Conservation (phyloP, 1,140 invertebrate genomes). For the Catajapyx aquilonaris region DNA sequence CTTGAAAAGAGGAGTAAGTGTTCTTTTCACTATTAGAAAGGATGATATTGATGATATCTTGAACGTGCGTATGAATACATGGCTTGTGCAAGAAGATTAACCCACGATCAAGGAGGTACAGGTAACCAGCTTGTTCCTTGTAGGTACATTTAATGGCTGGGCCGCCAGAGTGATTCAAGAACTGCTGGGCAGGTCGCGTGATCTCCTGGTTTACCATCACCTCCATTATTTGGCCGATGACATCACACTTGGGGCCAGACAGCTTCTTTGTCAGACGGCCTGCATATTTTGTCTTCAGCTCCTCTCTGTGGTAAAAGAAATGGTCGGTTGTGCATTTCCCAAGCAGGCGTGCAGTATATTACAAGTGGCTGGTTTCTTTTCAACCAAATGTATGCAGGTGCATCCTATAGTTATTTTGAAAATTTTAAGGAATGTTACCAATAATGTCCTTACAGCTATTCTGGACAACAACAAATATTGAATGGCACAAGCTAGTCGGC, state of each 20-base stretch:
- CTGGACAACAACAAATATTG: too few relatives aligned
- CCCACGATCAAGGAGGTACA: constrained; percentile 96
- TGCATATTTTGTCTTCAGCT: constrained; percentile 85
- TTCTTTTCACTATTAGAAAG: constrained; percentile 91
- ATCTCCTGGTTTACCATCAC: constrained; percentile 84
- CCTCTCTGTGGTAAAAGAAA: constrained; percentile 40
- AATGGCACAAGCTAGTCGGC: too few relatives aligned
- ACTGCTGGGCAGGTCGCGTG: constrained; percentile 80
- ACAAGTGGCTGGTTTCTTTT: too few relatives aligned
- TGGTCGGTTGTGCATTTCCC: too few relatives aligned
- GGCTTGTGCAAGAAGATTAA: constrained; percentile 99
- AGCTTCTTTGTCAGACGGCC: constrained; percentile 80
- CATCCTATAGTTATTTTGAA: too few relatives aligned
- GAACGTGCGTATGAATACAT: constrained; percentile 91
- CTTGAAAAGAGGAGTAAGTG: constrained; percentile 89
- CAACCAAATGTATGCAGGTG: too few relatives aligned
- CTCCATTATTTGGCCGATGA: constrained; percentile 90
- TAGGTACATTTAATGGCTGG: constrained; percentile 89
- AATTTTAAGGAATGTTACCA: too few relatives aligned
- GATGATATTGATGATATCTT: constrained; percentile 88
- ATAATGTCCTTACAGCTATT: too few relatives aligned
- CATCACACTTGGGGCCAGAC: constrained; percentile 82
- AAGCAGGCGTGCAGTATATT: too few relatives aligned
- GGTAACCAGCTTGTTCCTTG: constrained; percentile 89
- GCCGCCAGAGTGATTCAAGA: constrained; percentile 72